Evolutionary conservation across 2,113 vertebrate species (phyloP).

Genomic region (Anarrhichthys ocellatus): DNA sequence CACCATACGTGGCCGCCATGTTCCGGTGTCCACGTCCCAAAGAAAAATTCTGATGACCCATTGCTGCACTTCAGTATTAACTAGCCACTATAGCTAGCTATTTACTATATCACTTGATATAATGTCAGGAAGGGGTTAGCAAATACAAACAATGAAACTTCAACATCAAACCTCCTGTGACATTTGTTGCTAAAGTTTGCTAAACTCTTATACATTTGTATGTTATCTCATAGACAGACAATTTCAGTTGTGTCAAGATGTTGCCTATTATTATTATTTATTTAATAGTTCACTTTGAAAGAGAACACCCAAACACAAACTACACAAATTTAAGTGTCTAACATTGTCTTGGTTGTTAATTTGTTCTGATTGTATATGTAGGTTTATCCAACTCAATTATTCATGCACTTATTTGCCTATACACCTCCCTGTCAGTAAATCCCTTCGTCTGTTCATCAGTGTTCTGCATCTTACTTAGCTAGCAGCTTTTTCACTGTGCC

Average conservation of each 20-base stretch:
- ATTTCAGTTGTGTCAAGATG: neutral
- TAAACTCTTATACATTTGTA: neutral
- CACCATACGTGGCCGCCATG: neutral
- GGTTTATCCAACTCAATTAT: neutral
- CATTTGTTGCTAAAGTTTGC: neutral
- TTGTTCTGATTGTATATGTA: no score
- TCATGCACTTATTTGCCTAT: neutral
- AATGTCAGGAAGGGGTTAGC: neutral
- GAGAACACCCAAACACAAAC: neutral
- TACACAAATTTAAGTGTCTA: neutral
- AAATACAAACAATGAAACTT: neutral
- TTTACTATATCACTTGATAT: neutral
- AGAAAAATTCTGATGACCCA: neutral
- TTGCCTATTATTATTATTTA: neutral
- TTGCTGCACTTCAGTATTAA: neutral
- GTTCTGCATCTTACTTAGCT: conserved; percentile 44
- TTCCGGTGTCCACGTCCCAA: neutral
- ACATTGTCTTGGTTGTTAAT: no score
- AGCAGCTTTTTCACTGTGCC: conserved; percentile 49
- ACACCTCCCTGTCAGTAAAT: conserved; percentile 17
- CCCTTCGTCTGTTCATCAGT: conserved; percentile 44
- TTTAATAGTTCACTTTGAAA: neutral
- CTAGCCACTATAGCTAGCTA: neutral
- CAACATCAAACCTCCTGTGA: neutral
- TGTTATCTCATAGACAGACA: neutral